Base-by-base conservation (phyloP, 2,113 vertebrate genomes). In the Amphiprion percula region DNA sequence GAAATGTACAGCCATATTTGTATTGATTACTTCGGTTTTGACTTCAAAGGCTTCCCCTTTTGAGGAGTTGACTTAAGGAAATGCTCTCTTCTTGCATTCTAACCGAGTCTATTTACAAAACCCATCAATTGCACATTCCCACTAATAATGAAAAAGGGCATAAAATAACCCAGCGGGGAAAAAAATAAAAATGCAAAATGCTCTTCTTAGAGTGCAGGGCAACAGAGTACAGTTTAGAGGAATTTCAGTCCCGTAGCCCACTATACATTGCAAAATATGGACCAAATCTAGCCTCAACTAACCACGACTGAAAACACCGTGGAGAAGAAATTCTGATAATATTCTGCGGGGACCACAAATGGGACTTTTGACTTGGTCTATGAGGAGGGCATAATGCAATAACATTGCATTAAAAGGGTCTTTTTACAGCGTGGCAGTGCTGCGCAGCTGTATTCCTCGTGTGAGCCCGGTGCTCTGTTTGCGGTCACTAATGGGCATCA, bases 401-500 rank as follows among this genome's bases (percentile, higher is more conserved):
- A 91, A 91, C 84, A 84, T 80, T 87, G 89, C 92, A 90, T 94
- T 91, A 90, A 91, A 90, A 90, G 90, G 88, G 69, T 90, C 80
- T 91, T 89, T 91, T 91, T 87, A 86, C 89, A 87, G 86, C 77
- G 77, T 70, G 83, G 86, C 75, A 72, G 84, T 26, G 79, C 83
- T 64, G 67, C 39, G n/a, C 19, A 68, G 76, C 80, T 78, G 82
- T 86, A 80, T 89, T 89, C 88, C 89, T 88, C 52, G 90, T 90
- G 88, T 83, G 79, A 90, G 90, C 84, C 86, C 80, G 72, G 88
- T 80, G 91, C 92, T 93, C 90, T 90, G 91, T 92, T 93, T 94
- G 92, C 88, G 91, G 90, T 93, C 91, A 92, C 93, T 93, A 92
- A 94, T 92, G 92, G 92, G 89, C 92, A 91, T 90, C 86, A 92